Evolutionary conservation across 92 coral and sea anemone species (phyloP).

Genomic region (Zoanthus gigantus): DNA sequence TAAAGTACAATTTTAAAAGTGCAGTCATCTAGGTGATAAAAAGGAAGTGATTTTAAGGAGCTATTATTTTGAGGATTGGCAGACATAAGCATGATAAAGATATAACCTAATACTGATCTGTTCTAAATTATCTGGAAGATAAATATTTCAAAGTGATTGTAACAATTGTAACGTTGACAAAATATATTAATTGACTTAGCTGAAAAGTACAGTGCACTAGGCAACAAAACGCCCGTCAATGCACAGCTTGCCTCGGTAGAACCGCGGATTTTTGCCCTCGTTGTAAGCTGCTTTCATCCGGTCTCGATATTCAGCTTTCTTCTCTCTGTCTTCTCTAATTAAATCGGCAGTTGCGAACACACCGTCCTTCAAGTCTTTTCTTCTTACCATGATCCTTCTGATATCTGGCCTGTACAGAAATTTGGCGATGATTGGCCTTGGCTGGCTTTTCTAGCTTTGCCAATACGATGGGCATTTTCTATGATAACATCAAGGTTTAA

Average conservation of each 20-base stretch:
- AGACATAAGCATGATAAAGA: too few relatives aligned
- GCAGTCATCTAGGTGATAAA: too few relatives aligned
- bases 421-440: slow-evolving; percentile 25
- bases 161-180: neutral
- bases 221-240: neutral
- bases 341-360: slow-evolving; percentile 17
- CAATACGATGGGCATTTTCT: slow-evolving; percentile 16
- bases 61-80: too few relatives aligned
- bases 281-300: neutral
- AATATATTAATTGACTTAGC: slow-evolving; percentile 8
- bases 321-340: slow-evolving; percentile 14
- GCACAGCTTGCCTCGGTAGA: too few relatives aligned
- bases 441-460: slow-evolving; percentile 20
- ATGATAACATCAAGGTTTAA: slow-evolving; percentile 22
- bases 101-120: too few relatives aligned
- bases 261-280: too few relatives aligned
- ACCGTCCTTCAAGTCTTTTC: slow-evolving; percentile 20
- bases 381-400: slow-evolving; percentile 17
- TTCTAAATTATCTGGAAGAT: too few relatives aligned
- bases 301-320: slow-evolving; percentile 4
- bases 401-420: slow-evolving; percentile 19
- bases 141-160: neutral
- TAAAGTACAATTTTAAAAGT: too few relatives aligned
- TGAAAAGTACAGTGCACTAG: neutral
- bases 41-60: too few relatives aligned